Conservation (phyloP, 2,888 invertebrate genomes). For the Tholera decimalis region DNA sequence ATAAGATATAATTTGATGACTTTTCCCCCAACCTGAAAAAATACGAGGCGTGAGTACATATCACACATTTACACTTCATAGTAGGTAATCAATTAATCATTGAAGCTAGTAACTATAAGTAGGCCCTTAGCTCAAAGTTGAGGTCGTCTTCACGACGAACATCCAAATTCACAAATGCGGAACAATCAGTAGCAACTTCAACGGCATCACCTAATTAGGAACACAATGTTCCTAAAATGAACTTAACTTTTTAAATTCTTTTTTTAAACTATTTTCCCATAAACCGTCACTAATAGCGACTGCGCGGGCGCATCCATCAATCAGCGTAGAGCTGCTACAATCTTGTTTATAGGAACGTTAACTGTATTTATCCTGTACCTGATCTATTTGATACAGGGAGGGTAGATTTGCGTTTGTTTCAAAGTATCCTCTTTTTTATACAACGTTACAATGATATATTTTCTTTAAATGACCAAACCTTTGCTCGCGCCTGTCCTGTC, state of each 20-base stretch:
- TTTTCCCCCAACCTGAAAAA: too few species aligned
- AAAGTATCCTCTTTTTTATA: too few species aligned
- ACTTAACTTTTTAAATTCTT: constrained; percentile 65
- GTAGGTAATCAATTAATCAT: too few species aligned
- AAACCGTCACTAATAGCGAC: constrained; percentile 85
- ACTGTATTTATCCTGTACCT: constrained; percentile 85
- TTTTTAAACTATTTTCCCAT: constrained; percentile 74
- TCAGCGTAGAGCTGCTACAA: constrained; percentile 81
- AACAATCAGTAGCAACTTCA: constrained; percentile 38
- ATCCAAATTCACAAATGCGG: not conserved
- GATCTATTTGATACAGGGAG: constrained; percentile 73
- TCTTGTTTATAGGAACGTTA: constrained; percentile 90
- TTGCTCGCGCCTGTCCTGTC: not conserved
- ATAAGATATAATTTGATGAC: too few species aligned
- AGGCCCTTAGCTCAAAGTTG: too few species aligned
- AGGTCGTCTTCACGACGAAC: not conserved
- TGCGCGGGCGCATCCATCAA: constrained; percentile 81
- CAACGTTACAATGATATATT: not conserved
- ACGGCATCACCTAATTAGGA: constrained; percentile 67
- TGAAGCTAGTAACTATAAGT: too few species aligned
- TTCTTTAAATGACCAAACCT: not conserved
- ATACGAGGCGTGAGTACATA: too few species aligned
- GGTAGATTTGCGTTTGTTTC: constrained; percentile 14
- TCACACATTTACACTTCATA: too few species aligned
- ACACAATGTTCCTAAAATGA: constrained; percentile 71